A percentile compares a stretch with the other conserved stretches of the same genome.
phyloP scores from a whole-genome alignment of 2,113 vertebrate species.

The Ptilorrhoa leucosticta region DNA sequence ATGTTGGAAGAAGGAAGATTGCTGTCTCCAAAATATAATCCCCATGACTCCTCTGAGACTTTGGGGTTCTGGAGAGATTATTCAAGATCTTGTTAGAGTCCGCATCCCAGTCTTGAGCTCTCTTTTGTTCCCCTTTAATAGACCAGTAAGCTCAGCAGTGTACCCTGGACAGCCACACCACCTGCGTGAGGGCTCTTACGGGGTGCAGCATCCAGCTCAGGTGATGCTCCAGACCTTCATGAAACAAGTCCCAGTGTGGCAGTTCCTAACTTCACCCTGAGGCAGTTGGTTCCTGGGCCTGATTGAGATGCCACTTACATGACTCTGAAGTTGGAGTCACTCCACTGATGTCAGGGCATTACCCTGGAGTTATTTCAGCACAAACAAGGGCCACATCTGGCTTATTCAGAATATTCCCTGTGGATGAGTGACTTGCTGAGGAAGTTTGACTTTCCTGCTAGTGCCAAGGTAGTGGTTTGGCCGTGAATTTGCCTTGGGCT shows the following conservation, averaged over 20 bases:
- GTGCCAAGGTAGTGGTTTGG: neutral
- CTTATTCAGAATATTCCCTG: neutral
- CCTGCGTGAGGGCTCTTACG: rapidly evolving
- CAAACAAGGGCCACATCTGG: neutral
- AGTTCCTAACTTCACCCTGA: neutral
- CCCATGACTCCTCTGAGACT: neutral
- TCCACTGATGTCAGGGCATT: neutral
- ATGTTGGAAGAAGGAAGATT: neutral
- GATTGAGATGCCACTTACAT: neutral
- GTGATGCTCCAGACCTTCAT: neutral
- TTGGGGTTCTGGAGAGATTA: neutral
- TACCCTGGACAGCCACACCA: neutral
- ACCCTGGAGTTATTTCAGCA: neutral
- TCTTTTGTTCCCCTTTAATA: neutral
- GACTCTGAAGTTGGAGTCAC: neutral
- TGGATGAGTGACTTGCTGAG: neutral
- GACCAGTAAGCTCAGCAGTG: neutral
- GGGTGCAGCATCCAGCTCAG: neutral
- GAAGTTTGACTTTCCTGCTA: neutral
- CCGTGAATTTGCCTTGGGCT: neutral
- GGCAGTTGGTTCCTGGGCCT: neutral
- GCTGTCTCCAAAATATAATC: neutral
- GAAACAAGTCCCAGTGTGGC: neutral
- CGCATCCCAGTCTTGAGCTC: neutral
- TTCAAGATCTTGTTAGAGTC: neutral